These are phyloP conservation scores for Maconellicoccus hirsutus DNA, from an alignment of 1,140 invertebrate species.

Conservation along the genomic window DNA sequence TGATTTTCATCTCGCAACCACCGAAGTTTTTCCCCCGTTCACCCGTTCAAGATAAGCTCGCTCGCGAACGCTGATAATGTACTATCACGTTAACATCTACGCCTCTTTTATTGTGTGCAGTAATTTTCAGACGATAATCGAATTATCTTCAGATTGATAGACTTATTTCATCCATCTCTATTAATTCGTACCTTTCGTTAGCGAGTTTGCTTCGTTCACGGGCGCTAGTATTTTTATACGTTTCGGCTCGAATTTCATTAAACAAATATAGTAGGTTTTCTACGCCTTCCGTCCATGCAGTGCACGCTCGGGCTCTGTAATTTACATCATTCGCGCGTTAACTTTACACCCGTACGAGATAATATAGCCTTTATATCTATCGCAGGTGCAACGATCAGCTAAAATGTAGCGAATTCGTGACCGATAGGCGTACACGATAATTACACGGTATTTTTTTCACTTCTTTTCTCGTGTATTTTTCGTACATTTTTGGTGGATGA, in stretches of 20 bases:
- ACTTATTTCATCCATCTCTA: too few species aligned
- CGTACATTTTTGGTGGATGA: too few species aligned
- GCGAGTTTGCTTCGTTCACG: too few species aligned
- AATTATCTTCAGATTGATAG: too few species aligned
- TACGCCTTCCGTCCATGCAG: not conserved
- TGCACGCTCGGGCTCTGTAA: not conserved
- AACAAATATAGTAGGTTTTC: not conserved
- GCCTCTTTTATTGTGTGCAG: too few species aligned
- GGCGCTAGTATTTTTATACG: not conserved
- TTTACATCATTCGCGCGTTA: not conserved
- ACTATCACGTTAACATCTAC: too few species aligned
- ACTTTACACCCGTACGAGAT: not conserved
- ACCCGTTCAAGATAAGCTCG: too few species aligned
- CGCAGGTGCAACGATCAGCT: not conserved
- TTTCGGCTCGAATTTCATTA: not conserved
- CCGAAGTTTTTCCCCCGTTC: too few species aligned
- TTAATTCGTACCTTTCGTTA: too few species aligned
- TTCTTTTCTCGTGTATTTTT: not conserved
- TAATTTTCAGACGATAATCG: too few species aligned
- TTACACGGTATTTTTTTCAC: not conserved
- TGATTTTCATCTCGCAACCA: too few species aligned
- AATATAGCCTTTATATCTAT: not conserved
- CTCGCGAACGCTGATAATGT: too few species aligned
- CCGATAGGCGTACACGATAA: not conserved
- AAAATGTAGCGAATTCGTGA: constrained; percentile 2